Percentiles rank a stretch among this genome's conserved stretches.
Conservation (phyloP, 2,113 vertebrate species). For the Phylloscopus trochiloides region DNA sequence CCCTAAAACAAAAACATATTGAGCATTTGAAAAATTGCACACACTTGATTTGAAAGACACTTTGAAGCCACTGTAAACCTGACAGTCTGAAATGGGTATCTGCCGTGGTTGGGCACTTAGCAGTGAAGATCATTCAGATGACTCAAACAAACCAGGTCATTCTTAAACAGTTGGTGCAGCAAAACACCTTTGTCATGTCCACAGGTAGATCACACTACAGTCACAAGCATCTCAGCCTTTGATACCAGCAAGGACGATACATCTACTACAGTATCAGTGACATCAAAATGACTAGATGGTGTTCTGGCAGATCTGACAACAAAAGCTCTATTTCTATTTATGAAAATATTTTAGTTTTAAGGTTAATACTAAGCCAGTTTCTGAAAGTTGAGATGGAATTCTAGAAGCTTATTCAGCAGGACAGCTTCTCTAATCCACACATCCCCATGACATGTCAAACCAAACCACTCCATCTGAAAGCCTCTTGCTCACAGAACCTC, state of each 20-base stretch:
- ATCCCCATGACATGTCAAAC: not conserved
- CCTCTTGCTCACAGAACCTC: not conserved
- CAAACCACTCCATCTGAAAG: not conserved
- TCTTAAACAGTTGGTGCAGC: not conserved
- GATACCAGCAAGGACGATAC: not conserved
- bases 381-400: not conserved
- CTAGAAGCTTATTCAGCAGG: not conserved
- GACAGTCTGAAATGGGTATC: not conserved
- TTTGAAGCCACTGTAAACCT: not conserved
- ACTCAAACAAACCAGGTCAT: not conserved
- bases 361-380: not conserved
- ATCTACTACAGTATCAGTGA: not conserved
- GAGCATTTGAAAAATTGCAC: not conserved
- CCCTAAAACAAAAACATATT: conserved; percentile 55
- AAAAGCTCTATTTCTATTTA: not conserved
- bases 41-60: not conserved
- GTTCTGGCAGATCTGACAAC: not conserved
- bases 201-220: not conserved
- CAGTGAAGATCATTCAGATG: not conserved
- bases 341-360: not conserved
- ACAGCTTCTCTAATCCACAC: not conserved
- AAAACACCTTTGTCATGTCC: not conserved
- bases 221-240: not conserved
- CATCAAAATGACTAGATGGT: not conserved
- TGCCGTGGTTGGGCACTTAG: not conserved